Evolutionary conservation across 2,113 vertebrate species (phyloP), one percentile per base, ranked within the genome.

Genomic region (Nematolebias whitei): DNA sequence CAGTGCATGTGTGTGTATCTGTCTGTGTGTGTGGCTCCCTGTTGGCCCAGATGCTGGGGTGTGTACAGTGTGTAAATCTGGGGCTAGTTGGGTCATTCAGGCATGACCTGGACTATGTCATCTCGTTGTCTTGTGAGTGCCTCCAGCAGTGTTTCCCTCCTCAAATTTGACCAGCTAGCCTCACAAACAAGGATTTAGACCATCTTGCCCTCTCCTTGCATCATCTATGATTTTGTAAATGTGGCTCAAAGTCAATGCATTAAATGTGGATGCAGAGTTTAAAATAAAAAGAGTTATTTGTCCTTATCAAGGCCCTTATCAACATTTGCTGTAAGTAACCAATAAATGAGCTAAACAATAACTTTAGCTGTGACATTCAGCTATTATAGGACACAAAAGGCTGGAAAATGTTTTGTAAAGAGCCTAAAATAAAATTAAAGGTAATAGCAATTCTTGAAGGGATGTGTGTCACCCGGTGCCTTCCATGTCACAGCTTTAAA

Each of bases 41-140:
- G 73, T 83, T 85, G 81, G 82, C 63, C 69, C 83, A 86, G 83
- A 81, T 89, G 88, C 87, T 75, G 72, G 80, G 73, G 73, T 87
- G 82, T 89, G 86, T 87, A 79, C 77, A 83, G 78, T 88, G 90
- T 88, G 84, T 89, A 90, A 91, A 91, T 91, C 78, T 87, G 83
- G 82, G 87, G 81, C 88, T 87, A 55, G 83, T 78, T 54, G 59
- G 86, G 81, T 88, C 71, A 64, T 74, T 91, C 90, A 85, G 85
- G 79, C 90, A 77, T 91, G 90, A 90, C 89, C 86, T 80, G 69
- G 76, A 68, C 90, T 81, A 57, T 84, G 87, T 88, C 62, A 76
- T 83, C 73, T 54, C 81, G 44, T 66, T 86, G 87, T 88, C 84
- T 88, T 87, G 71, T 71, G 76, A 73, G 68, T n/a, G 82, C 84